These are phyloP conservation scores for Phainopepla nitens DNA, from an alignment of 2,113 vertebrate species.

Conservation along the genomic window DNA sequence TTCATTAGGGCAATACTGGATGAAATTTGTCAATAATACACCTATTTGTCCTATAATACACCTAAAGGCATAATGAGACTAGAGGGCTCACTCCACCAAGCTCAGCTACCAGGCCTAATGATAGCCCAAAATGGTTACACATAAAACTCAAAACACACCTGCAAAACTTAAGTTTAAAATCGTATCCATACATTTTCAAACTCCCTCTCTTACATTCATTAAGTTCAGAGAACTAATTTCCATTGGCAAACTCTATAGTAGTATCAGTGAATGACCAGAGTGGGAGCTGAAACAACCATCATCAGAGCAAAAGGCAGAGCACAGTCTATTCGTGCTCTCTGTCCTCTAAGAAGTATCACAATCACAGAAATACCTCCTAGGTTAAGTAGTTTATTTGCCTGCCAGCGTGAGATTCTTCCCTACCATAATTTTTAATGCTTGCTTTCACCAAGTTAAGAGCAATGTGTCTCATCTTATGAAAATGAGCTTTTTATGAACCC, in stretches of 20 bases:
- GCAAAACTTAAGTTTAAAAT: not conserved
- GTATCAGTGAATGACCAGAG: not conserved
- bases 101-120: not conserved
- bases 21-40: not conserved
- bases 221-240: not conserved
- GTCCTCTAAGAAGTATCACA: not conserved
- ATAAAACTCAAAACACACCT: not conserved
- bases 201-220: not conserved
- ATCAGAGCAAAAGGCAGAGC: not conserved
- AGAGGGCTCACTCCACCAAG: not conserved
- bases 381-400: not conserved
- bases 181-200: not conserved
- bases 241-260: not conserved
- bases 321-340: not conserved
- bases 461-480: not conserved
- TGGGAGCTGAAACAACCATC: not conserved
- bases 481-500: not conserved
- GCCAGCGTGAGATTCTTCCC: not conserved
- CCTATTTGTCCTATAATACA: not conserved
- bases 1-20: not conserved
- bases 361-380: not conserved
- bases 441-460: not conserved
- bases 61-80: not conserved
- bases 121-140: not conserved
- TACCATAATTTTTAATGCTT: not conserved